phyloP scores from a whole-genome alignment of 1,140 invertebrate species.

The Meloidogyne hapla region DNA sequence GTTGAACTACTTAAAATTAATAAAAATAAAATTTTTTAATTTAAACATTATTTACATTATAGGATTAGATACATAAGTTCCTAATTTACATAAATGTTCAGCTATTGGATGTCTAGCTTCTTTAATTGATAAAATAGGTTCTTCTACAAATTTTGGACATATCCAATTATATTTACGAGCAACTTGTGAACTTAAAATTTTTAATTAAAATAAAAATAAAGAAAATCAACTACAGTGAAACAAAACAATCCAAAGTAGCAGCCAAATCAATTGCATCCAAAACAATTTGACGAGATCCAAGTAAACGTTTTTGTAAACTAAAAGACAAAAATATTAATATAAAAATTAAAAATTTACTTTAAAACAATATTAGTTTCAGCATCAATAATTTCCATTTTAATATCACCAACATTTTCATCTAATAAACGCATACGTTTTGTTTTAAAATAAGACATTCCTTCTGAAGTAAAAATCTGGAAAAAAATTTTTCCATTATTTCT shows the following conservation, averaged over 20 bases:
- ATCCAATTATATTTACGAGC: conserved; percentile 59
- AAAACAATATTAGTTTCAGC: conserved; percentile 58
- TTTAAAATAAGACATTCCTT: conserved; percentile 47
- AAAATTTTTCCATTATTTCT: background rate
- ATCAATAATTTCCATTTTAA: conserved; percentile 60
- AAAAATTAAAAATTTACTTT: conserved; percentile 30
- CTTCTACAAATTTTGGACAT: conserved; percentile 54
- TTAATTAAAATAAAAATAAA: background rate
- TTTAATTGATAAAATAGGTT: conserved; percentile 52
- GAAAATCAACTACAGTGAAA: conserved; percentile 38
- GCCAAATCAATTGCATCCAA: conserved; percentile 45
- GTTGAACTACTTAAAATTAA: conserved; percentile 32
- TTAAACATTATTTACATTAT: conserved; percentile 40
- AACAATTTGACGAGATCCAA: conserved; percentile 34
- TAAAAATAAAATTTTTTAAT: background rate
- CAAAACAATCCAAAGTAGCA: conserved; percentile 54
- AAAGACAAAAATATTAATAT: conserved; percentile 13
- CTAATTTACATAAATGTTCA: conserved; percentile 35
- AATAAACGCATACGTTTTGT: conserved; percentile 49
- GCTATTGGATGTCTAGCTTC: conserved; percentile 52
- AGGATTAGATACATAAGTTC: conserved; percentile 52
- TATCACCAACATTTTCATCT: conserved; percentile 56
- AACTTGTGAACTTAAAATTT: conserved; percentile 34
- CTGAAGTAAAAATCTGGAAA: conserved; percentile 43
- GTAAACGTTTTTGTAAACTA: conserved; percentile 50